Conservation (phyloP, 2,888 invertebrate genomes). For the Cenopis cana region DNA sequence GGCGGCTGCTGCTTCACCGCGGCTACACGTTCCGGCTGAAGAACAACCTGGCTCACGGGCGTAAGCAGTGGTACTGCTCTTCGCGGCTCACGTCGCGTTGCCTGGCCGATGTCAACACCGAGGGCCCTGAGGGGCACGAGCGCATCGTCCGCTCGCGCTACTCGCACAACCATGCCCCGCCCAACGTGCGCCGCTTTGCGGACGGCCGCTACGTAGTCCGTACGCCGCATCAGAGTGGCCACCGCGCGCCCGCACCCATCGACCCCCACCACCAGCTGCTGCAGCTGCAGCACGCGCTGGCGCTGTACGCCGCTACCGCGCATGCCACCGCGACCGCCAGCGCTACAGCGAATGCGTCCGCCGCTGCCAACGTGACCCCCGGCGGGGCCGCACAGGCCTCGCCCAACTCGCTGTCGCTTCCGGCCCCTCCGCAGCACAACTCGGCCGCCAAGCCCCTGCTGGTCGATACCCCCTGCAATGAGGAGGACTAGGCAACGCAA, state of each 20-base stretch:
- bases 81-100: constrained; percentile 80
- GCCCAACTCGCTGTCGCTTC: constrained; percentile 62
- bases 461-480: constrained; percentile 78
- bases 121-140: constrained; percentile 81
- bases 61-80: constrained; percentile 83
- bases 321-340: constrained; percentile 72
- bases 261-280: constrained; percentile 80
- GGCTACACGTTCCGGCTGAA: constrained; percentile 82
- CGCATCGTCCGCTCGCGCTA: constrained; percentile 81
- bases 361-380: constrained; percentile 52
- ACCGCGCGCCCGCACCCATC: constrained; percentile 78
- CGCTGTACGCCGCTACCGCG: constrained; percentile 79
- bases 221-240: constrained; percentile 81
- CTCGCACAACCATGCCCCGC: constrained; percentile 81
- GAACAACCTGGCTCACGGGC: constrained; percentile 81
- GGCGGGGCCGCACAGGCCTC: constrained; percentile 64
- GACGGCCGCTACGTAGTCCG: constrained; percentile 81
- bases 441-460: constrained; percentile 73
- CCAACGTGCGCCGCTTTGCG: constrained; percentile 80
- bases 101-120: constrained; percentile 80
- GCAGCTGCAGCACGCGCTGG: constrained; percentile 79
- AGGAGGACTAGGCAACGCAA: constrained; percentile 68
- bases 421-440: constrained; percentile 61
- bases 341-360: constrained; percentile 56
- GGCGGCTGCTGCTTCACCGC: constrained; percentile 76